A percentile compares a stretch with the other conserved stretches of the same genome.
phyloP scores from a whole-genome alignment of 2,797 vertebrate genomes.

The Scomberomorus guttatus region DNA sequence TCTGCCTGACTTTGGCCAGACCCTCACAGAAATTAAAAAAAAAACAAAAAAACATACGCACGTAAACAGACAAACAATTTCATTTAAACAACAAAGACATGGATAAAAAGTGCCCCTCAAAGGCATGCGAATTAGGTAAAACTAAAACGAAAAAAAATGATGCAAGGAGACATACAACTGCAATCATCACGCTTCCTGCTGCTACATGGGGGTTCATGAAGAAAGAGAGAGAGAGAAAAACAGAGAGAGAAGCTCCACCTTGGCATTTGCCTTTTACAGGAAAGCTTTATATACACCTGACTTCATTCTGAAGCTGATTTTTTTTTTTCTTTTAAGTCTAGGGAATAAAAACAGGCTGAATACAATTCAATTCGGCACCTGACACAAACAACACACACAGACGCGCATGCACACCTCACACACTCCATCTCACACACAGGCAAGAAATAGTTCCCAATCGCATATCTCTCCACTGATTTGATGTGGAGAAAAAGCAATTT shows the following conservation, averaged over 20 bases:
- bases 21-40: constrained; percentile 24
- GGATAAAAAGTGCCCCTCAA: constrained; percentile 32
- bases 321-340: constrained; percentile 22
- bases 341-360: constrained; percentile 60
- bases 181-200: constrained; percentile 16
- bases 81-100: constrained; percentile 24
- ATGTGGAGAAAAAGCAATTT: constrained; percentile 81
- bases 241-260: constrained; percentile 15
- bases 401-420: constrained; percentile 31
- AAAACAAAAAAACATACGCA: constrained; percentile 7
- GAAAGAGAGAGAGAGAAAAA: not conserved
- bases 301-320: constrained; percentile 44
- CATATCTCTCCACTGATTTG: constrained; percentile 74
- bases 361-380: constrained; percentile 63
- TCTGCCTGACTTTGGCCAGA: constrained; percentile 43
- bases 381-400: constrained; percentile 54
- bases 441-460: constrained; percentile 70
- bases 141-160: constrained; percentile 31
- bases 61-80: constrained; percentile 24
- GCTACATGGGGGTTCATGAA: constrained; percentile 13
- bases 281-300: constrained; percentile 48
- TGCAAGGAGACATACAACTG: constrained; percentile 8
- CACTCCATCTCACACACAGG: constrained; percentile 51
- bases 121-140: constrained; percentile 8
- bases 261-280: constrained; percentile 30